phyloP scores from a whole-genome alignment of 2,797 vertebrate genomes.

The Tragelaphus oryx region DNA sequence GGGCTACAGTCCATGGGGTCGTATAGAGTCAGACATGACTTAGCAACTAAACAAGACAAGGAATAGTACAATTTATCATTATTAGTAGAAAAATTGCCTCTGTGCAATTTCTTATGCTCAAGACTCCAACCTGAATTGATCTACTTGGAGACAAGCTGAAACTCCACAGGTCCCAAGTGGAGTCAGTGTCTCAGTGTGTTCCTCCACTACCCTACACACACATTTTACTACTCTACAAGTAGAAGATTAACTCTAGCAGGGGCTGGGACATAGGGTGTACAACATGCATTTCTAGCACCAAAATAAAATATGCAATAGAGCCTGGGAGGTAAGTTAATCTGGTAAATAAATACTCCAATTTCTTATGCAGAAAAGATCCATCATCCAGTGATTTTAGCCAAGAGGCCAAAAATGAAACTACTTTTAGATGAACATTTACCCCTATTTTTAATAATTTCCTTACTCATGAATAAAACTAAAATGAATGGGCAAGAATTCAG shows the following conservation, averaged over 20 bases:
- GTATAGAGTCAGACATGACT: background rate
- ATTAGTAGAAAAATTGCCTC: background rate
- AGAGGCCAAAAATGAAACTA: background rate
- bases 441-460: conserved; percentile 17
- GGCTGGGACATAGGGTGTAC: background rate
- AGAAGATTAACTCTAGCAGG: background rate
- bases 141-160: background rate
- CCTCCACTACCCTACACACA: background rate
- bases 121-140: background rate
- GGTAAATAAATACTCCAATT: background rate
- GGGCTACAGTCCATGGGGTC: background rate
- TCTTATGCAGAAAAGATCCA: background rate
- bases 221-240: background rate
- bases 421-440: background rate
- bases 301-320: background rate
- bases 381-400: background rate
- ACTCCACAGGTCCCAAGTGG: background rate
- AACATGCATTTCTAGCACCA: background rate
- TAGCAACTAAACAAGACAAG: background rate
- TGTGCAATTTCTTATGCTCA: background rate
- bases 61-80: background rate
- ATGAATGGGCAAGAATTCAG: background rate
- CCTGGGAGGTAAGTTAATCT: background rate
- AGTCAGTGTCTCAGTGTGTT: background rate
- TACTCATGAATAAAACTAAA: background rate